Base-by-base conservation (phyloP, 2,888 invertebrate genomes). In the Drosophila kanekoi region DNA sequence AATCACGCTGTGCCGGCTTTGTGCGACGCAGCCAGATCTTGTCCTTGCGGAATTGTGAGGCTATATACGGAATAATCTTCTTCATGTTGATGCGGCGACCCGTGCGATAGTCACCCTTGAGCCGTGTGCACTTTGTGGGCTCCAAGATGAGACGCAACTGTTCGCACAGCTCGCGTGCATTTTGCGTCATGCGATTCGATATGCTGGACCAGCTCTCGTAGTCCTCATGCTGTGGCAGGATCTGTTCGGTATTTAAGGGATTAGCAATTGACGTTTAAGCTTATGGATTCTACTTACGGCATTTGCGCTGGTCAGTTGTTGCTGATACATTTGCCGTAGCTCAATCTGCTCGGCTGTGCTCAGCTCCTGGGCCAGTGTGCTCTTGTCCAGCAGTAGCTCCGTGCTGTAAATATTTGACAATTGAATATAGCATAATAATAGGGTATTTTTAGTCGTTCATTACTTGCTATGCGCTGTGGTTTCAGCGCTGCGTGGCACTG, bases 11-110 rank as follows among this genome's bases (percentile, higher is more conserved):
- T 1, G 97, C 98, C 0, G 98, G 98, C 91, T 98, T 98, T 0
- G 98, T 99, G 58, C 99, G 94, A 13, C 99, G 94, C 87, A 99
- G 91, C 99, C 99, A 99, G 89, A 99, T 99, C 92, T 99, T 98
- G 92, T 99, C 99, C 92, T 99, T 99, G 45, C 99, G 95, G 93
- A 99, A 99, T 92, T 99, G 97, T 69, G 99, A 99, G 16, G 99
- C 99, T 79, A 99, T 98, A 93, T 99, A 99, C 0, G 99, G 98
- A 90, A 99, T 98, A 58, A 99, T 97, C 81, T 92, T 97, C 47
- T 99, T 95, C 99, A 99, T 99, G 93, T 99, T 99, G 54, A 99
- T 96, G 8, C 99, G 95, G 69, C 98, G 96, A 0, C 99, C 99
- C 0, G 98, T 99, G 54, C 98, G 94, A 92, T 97, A 99, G 92